Evolutionary conservation across 2,797 vertebrate genomes (phyloP).

Genomic region (Tapirus indicus): DNA sequence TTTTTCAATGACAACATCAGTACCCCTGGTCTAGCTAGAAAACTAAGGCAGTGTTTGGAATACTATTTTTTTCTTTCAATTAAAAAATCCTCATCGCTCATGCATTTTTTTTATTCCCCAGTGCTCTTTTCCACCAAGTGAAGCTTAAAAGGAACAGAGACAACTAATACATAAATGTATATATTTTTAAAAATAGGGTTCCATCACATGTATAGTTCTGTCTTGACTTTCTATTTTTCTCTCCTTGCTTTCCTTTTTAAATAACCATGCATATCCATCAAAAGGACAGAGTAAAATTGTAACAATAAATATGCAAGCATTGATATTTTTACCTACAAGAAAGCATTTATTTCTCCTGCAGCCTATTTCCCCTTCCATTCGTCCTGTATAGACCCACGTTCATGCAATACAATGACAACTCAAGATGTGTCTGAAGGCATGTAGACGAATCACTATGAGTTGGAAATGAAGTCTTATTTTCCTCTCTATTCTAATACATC

Average conservation of each 20-base stretch:
- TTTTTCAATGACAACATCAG: constrained; percentile 70
- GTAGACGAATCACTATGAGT: not conserved
- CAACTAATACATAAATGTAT: not conserved
- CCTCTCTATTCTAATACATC: not conserved
- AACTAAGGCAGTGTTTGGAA: constrained; percentile 65
- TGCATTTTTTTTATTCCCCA: constrained; percentile 84
- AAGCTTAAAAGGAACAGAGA: constrained; percentile 80
- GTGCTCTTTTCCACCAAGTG: constrained; percentile 66
- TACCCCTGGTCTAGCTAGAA: constrained; percentile 70
- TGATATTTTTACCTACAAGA: constrained; percentile 26
- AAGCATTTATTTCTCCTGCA: constrained; percentile 75
- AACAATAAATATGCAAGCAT: constrained; percentile 76
- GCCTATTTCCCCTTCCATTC: constrained; percentile 35
- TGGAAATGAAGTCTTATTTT: constrained; percentile 21
- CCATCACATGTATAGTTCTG: constrained; percentile 67
- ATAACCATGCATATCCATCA: constrained; percentile 70
- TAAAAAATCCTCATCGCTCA: constrained; percentile 79
- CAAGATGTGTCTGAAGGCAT: not conserved
- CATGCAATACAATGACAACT: not conserved
- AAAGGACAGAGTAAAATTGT: constrained; percentile 50
- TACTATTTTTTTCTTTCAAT: constrained; percentile 81
- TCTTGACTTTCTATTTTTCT: constrained; percentile 80
- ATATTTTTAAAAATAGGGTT: constrained; percentile 62
- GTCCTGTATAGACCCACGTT: not conserved
- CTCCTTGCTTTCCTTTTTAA: constrained; percentile 63